Conservation (phyloP, 2,797 vertebrate genomes). For the Microctenopoma lineatum region DNA sequence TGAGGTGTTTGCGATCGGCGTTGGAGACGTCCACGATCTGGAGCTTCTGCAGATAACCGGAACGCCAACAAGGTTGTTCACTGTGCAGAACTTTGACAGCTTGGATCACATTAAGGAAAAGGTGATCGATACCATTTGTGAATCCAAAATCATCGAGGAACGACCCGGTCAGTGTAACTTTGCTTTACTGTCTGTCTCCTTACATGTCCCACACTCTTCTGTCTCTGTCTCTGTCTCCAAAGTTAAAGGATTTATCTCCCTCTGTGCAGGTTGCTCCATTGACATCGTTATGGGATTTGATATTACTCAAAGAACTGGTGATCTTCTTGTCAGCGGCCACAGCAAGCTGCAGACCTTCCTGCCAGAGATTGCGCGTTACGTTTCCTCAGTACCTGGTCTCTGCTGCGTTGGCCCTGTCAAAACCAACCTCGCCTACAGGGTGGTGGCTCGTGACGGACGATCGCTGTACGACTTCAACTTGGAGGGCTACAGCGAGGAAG, state of each 20-base stretch:
- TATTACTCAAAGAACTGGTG: conserved; percentile 66
- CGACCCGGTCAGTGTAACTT: conserved; percentile 36
- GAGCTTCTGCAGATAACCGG: conserved; percentile 84
- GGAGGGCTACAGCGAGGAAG: conserved; percentile 71
- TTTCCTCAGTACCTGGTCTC: conserved; percentile 75
- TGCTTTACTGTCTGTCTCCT: not conserved
- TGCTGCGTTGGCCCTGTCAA: conserved; percentile 76
- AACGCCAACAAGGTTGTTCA: conserved; percentile 67
- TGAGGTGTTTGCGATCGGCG: conserved; percentile 83
- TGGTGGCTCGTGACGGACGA: conserved; percentile 59
- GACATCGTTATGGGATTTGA: conserved; percentile 89
- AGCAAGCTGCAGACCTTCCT: conserved; percentile 78
- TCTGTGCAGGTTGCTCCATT: conserved; percentile 80
- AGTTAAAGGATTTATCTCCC: not conserved
- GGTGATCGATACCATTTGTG: conserved; percentile 75
- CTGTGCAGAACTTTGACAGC: conserved; percentile 66
- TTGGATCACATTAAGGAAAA: conserved; percentile 72
- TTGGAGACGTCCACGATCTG: conserved; percentile 68
- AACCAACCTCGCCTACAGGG: conserved; percentile 78
- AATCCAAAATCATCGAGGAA: rapidly evolving
- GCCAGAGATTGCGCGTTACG: conserved; percentile 76
- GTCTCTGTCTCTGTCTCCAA: not conserved
- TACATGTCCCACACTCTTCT: not conserved
- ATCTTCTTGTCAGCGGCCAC: conserved; percentile 69
- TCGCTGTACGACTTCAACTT: conserved; percentile 81